Evolutionary conservation across 2,797 vertebrate genomes (phyloP), one percentile per base, ranked within the genome.

Genomic region (Limnodromus scolopaceus): DNA sequence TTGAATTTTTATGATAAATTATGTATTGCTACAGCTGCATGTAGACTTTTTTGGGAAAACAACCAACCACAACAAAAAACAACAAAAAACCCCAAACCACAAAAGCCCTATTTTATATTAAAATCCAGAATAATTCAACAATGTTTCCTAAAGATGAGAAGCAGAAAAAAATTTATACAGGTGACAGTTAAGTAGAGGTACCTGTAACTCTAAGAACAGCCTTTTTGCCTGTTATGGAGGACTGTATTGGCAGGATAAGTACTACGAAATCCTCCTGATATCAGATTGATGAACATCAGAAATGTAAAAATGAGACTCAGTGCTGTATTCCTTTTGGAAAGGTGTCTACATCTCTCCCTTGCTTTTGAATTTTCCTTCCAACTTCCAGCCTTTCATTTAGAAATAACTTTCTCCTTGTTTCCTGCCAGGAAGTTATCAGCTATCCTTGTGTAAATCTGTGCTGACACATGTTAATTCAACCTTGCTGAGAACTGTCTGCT

Each of bases 401-500:
- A 91, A 94, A 90, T 81, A 75, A 76, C 70, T 92, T 90, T 86
- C 58, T 60, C 66, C 64, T 80, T 28, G 61, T 90, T 84, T 72
- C 45, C 49, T 79, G 51, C 63, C 70, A 79, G 91, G 87, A 95
- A 93, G 69, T 88, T 93, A 58, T 84, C 94, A 90, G 76, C 89
- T 90, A n/a, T 88, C 66, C 83, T 63, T 66, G 61, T 90, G 79
- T 65, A 93, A 95, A 97, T 96, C 87, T 93, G 61, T 76, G 94
- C 95, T 95, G 96, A 94, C 95, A 93, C 70, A 16, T 90, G 90
- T 94, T 96, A 93, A 90, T 96, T 96, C 95, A 94, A 60, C 94
- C 89, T 95, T 95, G 82, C 96, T 90, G 85, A 86, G 79, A 85
- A 86, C 69, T 68, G 57, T 93, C 95, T 88, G 10, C 89, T 81